A percentile compares a stretch with the other conserved stretches of the same genome.
These are phyloP conservation scores for Dasypogon diadema DNA, from an alignment of 2,888 invertebrate genomes.

Conservation along the genomic window DNA sequence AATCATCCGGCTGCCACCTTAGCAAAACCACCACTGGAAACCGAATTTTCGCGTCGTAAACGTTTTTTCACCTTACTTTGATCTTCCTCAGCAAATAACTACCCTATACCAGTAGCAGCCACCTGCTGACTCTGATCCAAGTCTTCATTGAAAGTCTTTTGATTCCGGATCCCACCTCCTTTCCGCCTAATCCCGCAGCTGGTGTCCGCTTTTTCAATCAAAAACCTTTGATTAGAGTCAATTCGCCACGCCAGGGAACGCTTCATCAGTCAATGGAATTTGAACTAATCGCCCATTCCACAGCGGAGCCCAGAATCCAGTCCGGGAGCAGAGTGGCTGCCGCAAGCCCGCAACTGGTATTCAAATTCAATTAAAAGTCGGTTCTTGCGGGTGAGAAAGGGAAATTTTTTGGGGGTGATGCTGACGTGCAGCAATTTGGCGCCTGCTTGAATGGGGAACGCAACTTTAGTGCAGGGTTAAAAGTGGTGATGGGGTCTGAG, in stretches of 20 bases:
- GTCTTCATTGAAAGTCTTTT: background rate
- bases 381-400: background rate
- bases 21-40: background rate
- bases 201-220: background rate
- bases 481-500: no score
- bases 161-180: background rate
- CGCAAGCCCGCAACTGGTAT: background rate
- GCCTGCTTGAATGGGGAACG: no score
- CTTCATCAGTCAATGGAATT: slow-evolving; percentile 29
- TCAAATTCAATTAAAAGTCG: slow-evolving; percentile 44
- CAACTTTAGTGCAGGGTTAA: no score
- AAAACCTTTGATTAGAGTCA: background rate
- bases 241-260: background rate
- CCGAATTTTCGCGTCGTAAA: background rate
- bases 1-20: background rate
- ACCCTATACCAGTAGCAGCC: background rate
- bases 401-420: background rate
- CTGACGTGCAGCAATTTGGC: background rate
- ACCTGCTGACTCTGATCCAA: background rate
- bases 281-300: slow-evolving; percentile 17
- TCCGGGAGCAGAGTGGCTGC: background rate
- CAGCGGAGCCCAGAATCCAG: background rate
- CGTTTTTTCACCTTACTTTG: background rate
- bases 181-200: background rate
- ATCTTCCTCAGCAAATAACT: background rate